Evolutionary conservation across 2,888 invertebrate species (phyloP).

Genomic region (Steinernema carpocapsae): DNA sequence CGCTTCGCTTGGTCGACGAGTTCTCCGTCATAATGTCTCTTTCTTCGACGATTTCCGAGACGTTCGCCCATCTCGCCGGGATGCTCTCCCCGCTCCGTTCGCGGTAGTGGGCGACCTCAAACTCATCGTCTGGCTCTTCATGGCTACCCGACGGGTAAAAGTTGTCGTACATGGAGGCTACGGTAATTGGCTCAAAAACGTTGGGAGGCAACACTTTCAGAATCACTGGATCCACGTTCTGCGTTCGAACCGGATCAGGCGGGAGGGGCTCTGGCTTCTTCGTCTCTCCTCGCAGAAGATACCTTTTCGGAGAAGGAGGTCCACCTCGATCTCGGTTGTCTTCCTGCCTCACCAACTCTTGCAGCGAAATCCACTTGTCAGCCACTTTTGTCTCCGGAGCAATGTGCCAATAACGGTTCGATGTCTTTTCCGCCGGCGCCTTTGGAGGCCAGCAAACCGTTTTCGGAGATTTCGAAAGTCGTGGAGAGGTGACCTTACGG

Average conservation of each 20-base stretch:
- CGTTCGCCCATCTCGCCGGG: conserved; percentile 7
- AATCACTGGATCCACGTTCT: not conserved
- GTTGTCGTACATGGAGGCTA: conserved; percentile 26
- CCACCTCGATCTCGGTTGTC: not conserved
- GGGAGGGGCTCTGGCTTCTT: not conserved
- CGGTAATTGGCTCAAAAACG: not conserved
- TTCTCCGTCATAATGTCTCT: conserved; percentile 41
- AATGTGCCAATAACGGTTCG: conserved; percentile 52
- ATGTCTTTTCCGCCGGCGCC: conserved; percentile 40
- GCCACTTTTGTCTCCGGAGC: conserved; percentile 45
- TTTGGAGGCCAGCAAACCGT: conserved; percentile 43
- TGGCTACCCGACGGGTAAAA: not conserved
- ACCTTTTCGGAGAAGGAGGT: conserved; percentile 20
- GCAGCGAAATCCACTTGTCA: conserved; percentile 36
- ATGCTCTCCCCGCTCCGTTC: conserved; percentile 3
- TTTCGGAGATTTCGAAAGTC: conserved; percentile 43
- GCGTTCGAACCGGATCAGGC: no score
- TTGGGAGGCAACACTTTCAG: not conserved
- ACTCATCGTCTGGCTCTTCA: not conserved
- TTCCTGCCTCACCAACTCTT: conserved; percentile 37
- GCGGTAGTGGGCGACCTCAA: not conserved
- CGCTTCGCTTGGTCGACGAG: conserved; percentile 16
- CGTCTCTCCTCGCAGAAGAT: conserved; percentile 11
- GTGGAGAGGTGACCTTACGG: conserved; percentile 50
- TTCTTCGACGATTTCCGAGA: conserved; percentile 43